Evolutionary conservation across 1,140 invertebrate genomes (phyloP).

Genomic region (Drosophila miranda): DNA sequence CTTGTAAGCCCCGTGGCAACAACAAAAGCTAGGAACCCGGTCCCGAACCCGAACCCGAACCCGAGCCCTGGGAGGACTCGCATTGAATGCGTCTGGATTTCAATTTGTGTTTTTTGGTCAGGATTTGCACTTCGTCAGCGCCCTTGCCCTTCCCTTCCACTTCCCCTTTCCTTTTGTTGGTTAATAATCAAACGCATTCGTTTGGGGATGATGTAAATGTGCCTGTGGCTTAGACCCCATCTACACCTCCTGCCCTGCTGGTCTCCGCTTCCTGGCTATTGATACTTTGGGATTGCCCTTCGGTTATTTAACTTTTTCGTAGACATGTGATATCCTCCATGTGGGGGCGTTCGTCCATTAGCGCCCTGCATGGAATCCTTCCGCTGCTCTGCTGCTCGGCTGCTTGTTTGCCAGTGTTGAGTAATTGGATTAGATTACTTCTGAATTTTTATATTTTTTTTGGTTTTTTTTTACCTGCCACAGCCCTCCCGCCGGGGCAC

Average conservation of each 20-base stretch:
- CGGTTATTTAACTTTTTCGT: slow-evolving; percentile 74
- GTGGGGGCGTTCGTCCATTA: slow-evolving; percentile 55
- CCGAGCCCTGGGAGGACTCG: slow-evolving; percentile 25
- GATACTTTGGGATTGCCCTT: slow-evolving; percentile 69
- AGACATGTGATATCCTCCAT: slow-evolving; percentile 64
- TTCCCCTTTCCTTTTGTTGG: slow-evolving; percentile 27
- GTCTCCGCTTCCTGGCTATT: slow-evolving; percentile 26
- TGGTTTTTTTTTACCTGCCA: slow-evolving; percentile 24
- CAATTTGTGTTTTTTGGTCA: slow-evolving; percentile 51
- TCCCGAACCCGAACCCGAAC: background rate
- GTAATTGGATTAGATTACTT: slow-evolving; percentile 81
- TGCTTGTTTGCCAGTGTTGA: slow-evolving; percentile 77
- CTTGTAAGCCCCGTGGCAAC: slow-evolving; percentile 29
- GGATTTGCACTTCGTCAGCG: slow-evolving; percentile 53
- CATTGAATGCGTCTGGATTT: slow-evolving; percentile 71
- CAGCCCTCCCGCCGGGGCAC: slow-evolving; percentile 15
- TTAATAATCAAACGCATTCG: slow-evolving; percentile 72
- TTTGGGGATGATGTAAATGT: slow-evolving; percentile 42
- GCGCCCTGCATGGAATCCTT: slow-evolving; percentile 23
- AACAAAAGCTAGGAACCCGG: slow-evolving; percentile 7
- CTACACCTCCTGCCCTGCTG: background rate
- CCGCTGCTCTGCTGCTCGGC: background rate
- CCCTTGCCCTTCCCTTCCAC: slow-evolving; percentile 1
- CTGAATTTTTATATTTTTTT: background rate
- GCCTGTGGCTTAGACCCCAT: slow-evolving; percentile 29